Evolutionary conservation across 2,888 invertebrate species (phyloP).

Genomic region (Flexamia atlantica): DNA sequence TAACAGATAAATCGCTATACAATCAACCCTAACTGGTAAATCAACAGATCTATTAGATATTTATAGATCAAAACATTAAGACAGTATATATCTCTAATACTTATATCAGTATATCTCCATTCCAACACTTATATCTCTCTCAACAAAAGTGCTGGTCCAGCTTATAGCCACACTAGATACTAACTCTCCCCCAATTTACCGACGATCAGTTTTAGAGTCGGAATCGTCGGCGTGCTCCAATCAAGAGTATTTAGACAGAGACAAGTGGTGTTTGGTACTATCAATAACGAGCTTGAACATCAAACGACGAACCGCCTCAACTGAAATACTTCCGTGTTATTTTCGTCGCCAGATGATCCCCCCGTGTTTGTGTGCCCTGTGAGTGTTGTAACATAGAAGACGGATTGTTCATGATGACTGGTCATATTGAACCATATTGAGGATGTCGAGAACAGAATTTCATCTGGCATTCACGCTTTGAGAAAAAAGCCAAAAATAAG

Average conservation of each 20-base stretch:
- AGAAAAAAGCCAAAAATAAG: too few relatives aligned
- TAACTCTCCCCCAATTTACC: conserved; percentile 15
- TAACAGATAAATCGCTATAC: too few relatives aligned
- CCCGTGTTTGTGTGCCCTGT: not conserved
- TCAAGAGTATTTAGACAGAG: conserved; percentile 43
- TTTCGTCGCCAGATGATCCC: conserved; percentile 22
- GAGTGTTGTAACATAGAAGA: too few relatives aligned
- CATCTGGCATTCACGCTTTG: too few relatives aligned
- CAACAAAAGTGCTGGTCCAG: not conserved
- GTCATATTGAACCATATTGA: too few relatives aligned
- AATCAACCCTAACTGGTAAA: too few relatives aligned
- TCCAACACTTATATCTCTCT: not conserved
- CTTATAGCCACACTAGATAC: not conserved
- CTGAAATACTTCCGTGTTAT: conserved; percentile 7
- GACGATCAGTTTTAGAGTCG: not conserved
- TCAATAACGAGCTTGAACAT: conserved; percentile 22
- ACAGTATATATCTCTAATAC: too few relatives aligned
- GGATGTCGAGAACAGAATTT: too few relatives aligned
- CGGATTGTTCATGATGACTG: too few relatives aligned
- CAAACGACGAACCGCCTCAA: conserved; percentile 11
- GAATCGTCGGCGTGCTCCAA: not conserved
- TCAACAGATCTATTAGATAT: too few relatives aligned
- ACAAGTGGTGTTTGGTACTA: conserved; percentile 38
- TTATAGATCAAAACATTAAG: too few relatives aligned
- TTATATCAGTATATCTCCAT: too few relatives aligned